phyloP scores from a whole-genome alignment of 2,113 vertebrate species.

The Tetrax tetrax region DNA sequence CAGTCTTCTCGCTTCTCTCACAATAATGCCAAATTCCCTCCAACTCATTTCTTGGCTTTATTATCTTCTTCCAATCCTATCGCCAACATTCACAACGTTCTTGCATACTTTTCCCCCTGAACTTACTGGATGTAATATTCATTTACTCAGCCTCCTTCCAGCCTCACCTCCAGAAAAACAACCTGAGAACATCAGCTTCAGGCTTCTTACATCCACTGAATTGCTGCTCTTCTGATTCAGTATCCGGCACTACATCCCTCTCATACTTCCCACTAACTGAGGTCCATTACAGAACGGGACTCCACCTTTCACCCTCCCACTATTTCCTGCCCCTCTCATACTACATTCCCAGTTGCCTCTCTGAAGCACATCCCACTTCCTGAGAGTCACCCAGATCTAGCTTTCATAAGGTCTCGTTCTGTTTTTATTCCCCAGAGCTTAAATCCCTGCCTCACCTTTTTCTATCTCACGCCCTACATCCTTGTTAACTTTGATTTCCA shows the following conservation, averaged over 20 bases:
- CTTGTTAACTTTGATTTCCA: not conserved
- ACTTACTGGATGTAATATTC: not conserved
- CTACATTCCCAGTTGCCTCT: not conserved
- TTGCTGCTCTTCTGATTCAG: slow-evolving; percentile 10
- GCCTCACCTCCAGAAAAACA: not conserved
- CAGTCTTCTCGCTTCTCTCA: slow-evolving; percentile 21
- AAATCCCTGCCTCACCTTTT: not conserved
- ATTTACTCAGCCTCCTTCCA: not conserved
- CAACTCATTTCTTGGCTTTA: not conserved
- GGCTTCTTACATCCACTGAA: not conserved
- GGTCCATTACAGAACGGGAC: not conserved
- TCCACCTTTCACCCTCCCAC: slow-evolving; percentile 40
- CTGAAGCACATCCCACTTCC: not conserved
- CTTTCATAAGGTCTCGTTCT: not conserved
- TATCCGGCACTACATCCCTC: not conserved
- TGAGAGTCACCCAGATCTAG: not conserved
- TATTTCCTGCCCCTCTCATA: not conserved
- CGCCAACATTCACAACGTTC: not conserved
- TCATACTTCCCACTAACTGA: not conserved
- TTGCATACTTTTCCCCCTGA: not conserved
- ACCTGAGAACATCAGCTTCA: not conserved
- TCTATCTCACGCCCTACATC: not conserved
- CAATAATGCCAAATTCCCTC: not conserved
- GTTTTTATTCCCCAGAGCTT: not conserved
- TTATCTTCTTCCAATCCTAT: not conserved